Evolutionary conservation across 2,888 invertebrate genomes (phyloP).

Genomic region (Stomorhina lunata): DNA sequence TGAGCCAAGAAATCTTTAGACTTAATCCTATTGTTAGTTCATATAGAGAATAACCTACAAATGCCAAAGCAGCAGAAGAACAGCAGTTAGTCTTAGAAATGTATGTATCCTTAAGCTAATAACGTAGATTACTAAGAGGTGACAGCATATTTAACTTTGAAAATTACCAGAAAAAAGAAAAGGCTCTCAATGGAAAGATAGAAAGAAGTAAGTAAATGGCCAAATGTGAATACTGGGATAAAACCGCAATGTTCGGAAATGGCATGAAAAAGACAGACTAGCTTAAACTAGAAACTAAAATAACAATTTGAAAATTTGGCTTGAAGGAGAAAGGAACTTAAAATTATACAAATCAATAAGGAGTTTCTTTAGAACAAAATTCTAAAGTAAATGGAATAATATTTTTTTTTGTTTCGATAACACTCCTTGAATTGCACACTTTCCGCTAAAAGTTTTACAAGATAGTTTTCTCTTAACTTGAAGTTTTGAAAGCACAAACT

Average conservation of each 20-base stretch:
- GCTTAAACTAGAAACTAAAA: constrained; percentile 18
- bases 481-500: neutral
- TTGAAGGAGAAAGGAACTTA: neutral
- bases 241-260: constrained; percentile 8
- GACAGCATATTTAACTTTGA: constrained; percentile 62
- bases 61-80: neutral
- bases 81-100: constrained; percentile 37
- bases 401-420: too few relatives aligned
- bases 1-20: constrained; percentile 15
- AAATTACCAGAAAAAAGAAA: constrained; percentile 36
- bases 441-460: neutral
- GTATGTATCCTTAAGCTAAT: constrained; percentile 60
- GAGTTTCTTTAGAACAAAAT: too few relatives aligned
- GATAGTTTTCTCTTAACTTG: neutral
- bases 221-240: too few relatives aligned
- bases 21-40: constrained; percentile 46
- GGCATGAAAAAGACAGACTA: neutral
- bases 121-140: constrained; percentile 57
- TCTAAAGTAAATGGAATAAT: too few relatives aligned
- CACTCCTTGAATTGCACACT: neutral
- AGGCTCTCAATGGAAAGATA: neutral
- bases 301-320: neutral
- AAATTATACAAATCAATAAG: too few relatives aligned
- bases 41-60: neutral
- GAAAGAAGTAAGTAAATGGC: neutral